A percentile compares a stretch with the other conserved stretches of the same genome.
phyloP scores from a whole-genome alignment of 1,140 invertebrate species.

The Maniola jurtina region DNA sequence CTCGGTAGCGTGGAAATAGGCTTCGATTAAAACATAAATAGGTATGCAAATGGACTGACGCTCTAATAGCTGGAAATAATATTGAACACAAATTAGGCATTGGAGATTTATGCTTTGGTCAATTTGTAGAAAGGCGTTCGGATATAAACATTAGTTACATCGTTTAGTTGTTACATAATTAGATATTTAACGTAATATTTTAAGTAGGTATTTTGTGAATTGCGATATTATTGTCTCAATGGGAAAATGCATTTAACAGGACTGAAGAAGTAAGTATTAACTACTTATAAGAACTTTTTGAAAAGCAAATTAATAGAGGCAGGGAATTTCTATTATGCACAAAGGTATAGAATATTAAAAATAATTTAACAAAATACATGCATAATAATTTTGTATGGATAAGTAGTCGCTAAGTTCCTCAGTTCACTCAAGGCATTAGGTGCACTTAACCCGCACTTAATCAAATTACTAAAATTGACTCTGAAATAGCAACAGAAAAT shows the following conservation, averaged over 20 bases:
- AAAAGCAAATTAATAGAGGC: too few species aligned
- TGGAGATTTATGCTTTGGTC: conserved; percentile 15
- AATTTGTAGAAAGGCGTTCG: conserved; percentile 15
- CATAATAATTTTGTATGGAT: not conserved
- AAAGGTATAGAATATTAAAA: not conserved
- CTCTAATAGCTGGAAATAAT: conserved; percentile 35
- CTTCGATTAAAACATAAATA: conserved; percentile 33
- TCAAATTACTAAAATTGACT: conserved; percentile 25
- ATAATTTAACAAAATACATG: not conserved
- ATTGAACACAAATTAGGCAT: conserved; percentile 15
- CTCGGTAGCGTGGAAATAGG: conserved; percentile 35
- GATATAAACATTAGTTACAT: not conserved
- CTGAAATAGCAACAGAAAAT: conserved; percentile 25
- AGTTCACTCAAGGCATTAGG: not conserved
- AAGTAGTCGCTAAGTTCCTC: conserved; percentile 8
- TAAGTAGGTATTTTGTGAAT: too few species aligned
- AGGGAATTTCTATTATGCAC: too few species aligned
- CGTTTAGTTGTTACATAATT: not conserved
- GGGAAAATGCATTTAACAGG: too few species aligned
- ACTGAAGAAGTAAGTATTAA: too few species aligned
- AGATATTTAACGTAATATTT: not conserved
- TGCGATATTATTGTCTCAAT: too few species aligned
- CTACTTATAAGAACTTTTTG: too few species aligned
- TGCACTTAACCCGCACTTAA: conserved; percentile 14
- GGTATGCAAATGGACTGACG: conserved; percentile 28